These are phyloP conservation scores for Leptinotarsa defecta DNA, from an alignment of 1,140 invertebrate species.

Conservation along the genomic window DNA sequence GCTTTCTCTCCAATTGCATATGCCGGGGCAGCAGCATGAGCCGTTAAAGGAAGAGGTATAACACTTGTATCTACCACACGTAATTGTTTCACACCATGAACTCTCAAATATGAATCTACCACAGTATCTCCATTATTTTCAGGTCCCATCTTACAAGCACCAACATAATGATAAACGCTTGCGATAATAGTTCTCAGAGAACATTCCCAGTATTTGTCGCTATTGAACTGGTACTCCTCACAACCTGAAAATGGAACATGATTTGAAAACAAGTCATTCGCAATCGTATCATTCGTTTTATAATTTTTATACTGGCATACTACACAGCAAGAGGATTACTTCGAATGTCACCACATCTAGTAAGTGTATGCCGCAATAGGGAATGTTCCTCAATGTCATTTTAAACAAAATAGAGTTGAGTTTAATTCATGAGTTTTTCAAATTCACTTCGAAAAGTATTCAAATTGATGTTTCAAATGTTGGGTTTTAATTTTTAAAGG, in stretches of 20 bases:
- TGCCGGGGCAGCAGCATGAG: conserved; percentile 59
- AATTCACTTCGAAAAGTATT: too few relatives aligned
- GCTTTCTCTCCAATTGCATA: conserved; percentile 66
- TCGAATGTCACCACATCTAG: too few relatives aligned
- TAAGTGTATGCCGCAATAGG: too few relatives aligned
- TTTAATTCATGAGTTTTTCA: too few relatives aligned
- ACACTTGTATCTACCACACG: conserved; percentile 78
- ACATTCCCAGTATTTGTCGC: conserved; percentile 75
- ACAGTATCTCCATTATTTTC: conserved; percentile 68
- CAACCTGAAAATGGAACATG: conserved; percentile 56
- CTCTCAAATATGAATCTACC: conserved; percentile 72
- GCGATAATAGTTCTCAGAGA: conserved; percentile 66
- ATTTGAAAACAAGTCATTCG: not conserved
- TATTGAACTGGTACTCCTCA: conserved; percentile 52
- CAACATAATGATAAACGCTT: conserved; percentile 72
- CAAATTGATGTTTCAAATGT: too few relatives aligned
- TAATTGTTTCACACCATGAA: conserved; percentile 70
- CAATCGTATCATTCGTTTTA: too few relatives aligned
- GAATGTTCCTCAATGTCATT: too few relatives aligned
- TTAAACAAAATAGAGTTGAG: too few relatives aligned
- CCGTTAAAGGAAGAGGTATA: conserved; percentile 70
- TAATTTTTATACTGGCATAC: too few relatives aligned
- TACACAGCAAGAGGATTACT: too few relatives aligned
- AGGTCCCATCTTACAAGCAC: conserved; percentile 80
- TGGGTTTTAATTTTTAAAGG: too few relatives aligned